phyloP scores from a whole-genome alignment of 2,113 vertebrate genomes.

The Notothenia rossii region DNA sequence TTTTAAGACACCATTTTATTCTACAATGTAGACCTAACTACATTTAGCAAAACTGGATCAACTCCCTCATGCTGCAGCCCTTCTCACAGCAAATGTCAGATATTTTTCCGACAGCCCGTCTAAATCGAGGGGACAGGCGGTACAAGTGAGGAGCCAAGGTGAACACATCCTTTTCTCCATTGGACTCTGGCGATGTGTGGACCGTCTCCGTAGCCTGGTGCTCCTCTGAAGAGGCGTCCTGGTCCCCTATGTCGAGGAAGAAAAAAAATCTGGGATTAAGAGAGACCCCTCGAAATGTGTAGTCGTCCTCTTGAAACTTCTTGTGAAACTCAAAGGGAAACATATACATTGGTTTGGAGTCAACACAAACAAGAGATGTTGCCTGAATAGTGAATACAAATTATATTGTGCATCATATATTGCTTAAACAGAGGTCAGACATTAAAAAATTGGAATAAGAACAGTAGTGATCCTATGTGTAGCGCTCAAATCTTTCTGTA shows the following conservation, averaged over 20 bases:
- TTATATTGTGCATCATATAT: background rate
- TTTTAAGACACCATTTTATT: background rate
- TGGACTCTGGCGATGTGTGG: constrained; percentile 8
- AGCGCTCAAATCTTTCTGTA: background rate
- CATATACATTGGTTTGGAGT: background rate
- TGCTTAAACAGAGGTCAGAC: background rate
- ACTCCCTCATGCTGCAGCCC: constrained; percentile 83
- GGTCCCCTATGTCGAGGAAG: constrained; percentile 37
- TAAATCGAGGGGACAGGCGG: constrained; percentile 54
- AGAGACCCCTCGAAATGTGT: background rate
- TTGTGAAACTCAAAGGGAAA: background rate
- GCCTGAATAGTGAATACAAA: background rate
- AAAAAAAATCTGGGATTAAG: background rate
- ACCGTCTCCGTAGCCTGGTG: constrained; percentile 8
- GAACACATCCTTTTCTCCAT: background rate
- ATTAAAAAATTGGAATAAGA: background rate
- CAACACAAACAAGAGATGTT: background rate
- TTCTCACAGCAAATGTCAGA: constrained; percentile 84
- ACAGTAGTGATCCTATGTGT: background rate
- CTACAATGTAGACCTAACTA: background rate
- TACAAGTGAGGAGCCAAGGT: constrained; percentile 49
- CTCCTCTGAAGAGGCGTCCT: constrained; percentile 18
- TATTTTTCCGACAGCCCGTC: constrained; percentile 64
- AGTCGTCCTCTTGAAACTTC: background rate
- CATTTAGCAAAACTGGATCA: constrained; percentile 82